Evolutionary conservation across 1,140 invertebrate species (phyloP), one percentile per base, ranked within the genome.

Genomic region (Macrocentrus cingulum): DNA sequence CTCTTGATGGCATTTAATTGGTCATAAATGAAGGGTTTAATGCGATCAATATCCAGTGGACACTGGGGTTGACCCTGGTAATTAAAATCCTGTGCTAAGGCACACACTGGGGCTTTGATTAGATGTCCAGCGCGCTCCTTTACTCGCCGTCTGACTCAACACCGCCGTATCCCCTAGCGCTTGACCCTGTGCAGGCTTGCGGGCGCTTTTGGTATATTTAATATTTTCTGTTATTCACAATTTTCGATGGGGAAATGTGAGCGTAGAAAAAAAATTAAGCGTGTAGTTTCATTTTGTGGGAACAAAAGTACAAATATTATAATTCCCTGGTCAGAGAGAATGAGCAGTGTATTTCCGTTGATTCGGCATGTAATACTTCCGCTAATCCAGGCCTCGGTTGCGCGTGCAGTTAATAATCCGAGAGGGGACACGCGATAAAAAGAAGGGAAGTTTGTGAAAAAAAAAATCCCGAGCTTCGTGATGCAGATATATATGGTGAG

Each of bases 81-180:
- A 74, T 72, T 74, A 74, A 74, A 72, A 74, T 74, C 70, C 71
- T 63, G 51, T 60, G 64, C 69, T 74, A 72, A 74, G 71, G 70
- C 70, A 74, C 52, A 68, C 70, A 69, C 71, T 67, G 68, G 61
- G 62, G 60, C 16, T 22, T 54, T 62, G 64, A 71, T 74, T 72
- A 69, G 65, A 67, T 54, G 56, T 51, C 61, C 61, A 54, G 39
- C 51, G 37, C 23, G 41, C 39, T 42, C 25, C 50, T 61, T n/a
- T n/a, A n/a, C n/a, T 63, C 58, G 48, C 52, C 50, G 46, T 41
- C 60, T 60, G 63, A 50, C 39, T 60, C 67, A 67, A 65, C 64
- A 52, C 48, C 8, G 44, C 29, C 25, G 4, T 29, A 29, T 9
- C 25, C 25, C 9, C 11, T 34, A 2, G 2, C 48, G 29, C 15